Evolutionary conservation across 2,888 invertebrate species (phyloP).

Genomic region (Amphimallon solstitiale): DNA sequence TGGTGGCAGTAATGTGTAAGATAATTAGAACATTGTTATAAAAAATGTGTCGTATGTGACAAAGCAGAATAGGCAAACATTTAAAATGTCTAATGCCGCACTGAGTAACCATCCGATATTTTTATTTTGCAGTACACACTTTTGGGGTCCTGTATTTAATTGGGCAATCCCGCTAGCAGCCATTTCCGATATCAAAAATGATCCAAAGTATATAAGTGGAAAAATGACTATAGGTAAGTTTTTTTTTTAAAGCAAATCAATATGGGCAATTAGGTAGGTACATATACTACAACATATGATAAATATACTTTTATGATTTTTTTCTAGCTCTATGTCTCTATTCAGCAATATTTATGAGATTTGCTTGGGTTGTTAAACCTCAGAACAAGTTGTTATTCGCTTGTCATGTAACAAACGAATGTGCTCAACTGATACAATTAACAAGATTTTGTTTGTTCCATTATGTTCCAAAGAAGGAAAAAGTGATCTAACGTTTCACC

Average conservation of each 20-base stretch:
- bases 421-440: slow-evolving; percentile 90
- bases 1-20: no score
- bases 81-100: no score
- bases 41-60: no score
- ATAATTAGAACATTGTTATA: no score
- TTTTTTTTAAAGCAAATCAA: no score
- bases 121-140: slow-evolving; percentile 83
- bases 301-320: slow-evolving; percentile 17
- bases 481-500: no score
- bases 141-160: slow-evolving; percentile 99
- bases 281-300: no score
- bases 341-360: slow-evolving; percentile 96
- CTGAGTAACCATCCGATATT: neutral
- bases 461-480: slow-evolving; percentile 61
- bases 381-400: slow-evolving; percentile 93
- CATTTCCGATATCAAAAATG: slow-evolving; percentile 87
- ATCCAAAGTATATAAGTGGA: slow-evolving; percentile 95
- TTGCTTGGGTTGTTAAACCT: slow-evolving; percentile 95
- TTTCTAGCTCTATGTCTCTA: slow-evolving; percentile 86
- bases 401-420: slow-evolving; percentile 94
- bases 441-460: slow-evolving; percentile 77
- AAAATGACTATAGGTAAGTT: slow-evolving; percentile 93
- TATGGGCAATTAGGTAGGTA: neutral
- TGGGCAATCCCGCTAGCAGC: slow-evolving; percentile 99
- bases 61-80: no score